Evolutionary conservation across 53 echinoderm and acorn worm species (phyloP).

Genomic region (Zoroaster sp.): DNA sequence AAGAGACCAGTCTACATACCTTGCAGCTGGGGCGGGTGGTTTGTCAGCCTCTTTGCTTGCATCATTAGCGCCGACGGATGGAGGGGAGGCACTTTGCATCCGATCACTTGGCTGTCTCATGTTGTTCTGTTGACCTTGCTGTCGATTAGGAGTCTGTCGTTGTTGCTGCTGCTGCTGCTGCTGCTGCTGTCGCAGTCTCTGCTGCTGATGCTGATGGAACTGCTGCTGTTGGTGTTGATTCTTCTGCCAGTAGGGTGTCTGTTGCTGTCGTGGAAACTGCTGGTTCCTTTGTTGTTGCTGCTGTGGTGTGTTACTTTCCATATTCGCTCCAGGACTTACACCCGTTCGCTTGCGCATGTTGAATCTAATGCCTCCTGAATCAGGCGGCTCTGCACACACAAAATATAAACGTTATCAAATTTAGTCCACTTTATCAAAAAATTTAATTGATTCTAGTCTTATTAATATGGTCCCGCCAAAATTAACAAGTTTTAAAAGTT

Average conservation of each 20-base stretch:
- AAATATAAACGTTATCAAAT: too few species aligned
- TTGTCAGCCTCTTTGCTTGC: constrained; percentile 4
- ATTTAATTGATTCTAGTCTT: too few species aligned
- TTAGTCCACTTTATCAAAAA: too few species aligned
- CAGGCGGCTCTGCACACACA: constrained; percentile 65
- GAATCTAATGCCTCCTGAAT: constrained; percentile 68
- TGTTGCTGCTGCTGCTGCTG: constrained; percentile 19
- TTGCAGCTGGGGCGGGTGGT: background rate
- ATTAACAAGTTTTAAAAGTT: too few species aligned
- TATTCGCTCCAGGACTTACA: background rate
- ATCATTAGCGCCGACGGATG: background rate
- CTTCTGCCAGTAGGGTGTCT: constrained; percentile 44
- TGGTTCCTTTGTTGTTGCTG: constrained; percentile 7
- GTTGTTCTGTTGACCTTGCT: background rate
- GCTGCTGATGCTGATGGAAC: constrained; percentile 10
- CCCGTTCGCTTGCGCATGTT: constrained; percentile 64
- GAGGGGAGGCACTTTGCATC: background rate
- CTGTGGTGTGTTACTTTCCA: constrained; percentile 31
- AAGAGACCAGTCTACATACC: background rate
- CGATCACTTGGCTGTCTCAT: background rate
- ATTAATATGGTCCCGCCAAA: too few species aligned
- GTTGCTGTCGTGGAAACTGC: constrained; percentile 49
- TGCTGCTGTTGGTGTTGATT: constrained; percentile 32
- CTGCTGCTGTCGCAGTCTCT: constrained; percentile 16
- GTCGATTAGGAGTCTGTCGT: background rate